Evolutionary conservation across 2,797 vertebrate genomes (phyloP).

Genomic region (Sylvilagus floridanus): DNA sequence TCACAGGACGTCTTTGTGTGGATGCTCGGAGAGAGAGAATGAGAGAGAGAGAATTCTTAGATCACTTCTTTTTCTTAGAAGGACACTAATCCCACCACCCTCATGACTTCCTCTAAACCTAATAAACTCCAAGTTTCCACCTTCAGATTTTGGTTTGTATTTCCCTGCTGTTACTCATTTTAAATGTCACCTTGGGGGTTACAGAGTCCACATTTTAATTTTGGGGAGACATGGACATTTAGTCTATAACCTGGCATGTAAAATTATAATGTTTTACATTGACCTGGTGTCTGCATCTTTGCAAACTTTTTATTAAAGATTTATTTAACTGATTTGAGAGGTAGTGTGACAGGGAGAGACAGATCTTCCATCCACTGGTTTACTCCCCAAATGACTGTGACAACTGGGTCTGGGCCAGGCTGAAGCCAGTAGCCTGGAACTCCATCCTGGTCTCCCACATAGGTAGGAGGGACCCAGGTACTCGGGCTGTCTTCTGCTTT

Average conservation of each 20-base stretch:
- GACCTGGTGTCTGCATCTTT: neutral
- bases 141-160: neutral
- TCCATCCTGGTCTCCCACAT: too few species aligned
- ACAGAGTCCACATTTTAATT: neutral
- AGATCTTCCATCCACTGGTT: too few species aligned
- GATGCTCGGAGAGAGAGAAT: neutral
- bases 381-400: too few species aligned
- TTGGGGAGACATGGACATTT: neutral
- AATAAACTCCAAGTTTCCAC: neutral
- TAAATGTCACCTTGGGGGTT: neutral
- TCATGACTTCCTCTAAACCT: neutral
- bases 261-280: neutral
- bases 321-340: neutral
- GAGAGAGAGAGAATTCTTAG: neutral
- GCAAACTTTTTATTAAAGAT: slow-evolving; percentile 5
- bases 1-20: neutral
- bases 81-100: neutral
- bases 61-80: neutral
- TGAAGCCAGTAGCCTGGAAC: too few species aligned
- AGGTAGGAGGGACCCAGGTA: too few species aligned
- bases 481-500: too few species aligned
- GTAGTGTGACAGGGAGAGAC: too few species aligned
- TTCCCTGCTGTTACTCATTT: too few species aligned
- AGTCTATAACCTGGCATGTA: neutral
- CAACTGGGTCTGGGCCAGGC: too few species aligned